Conservation (phyloP, 1,140 invertebrate species). For the Reticulitermes speratus region DNA sequence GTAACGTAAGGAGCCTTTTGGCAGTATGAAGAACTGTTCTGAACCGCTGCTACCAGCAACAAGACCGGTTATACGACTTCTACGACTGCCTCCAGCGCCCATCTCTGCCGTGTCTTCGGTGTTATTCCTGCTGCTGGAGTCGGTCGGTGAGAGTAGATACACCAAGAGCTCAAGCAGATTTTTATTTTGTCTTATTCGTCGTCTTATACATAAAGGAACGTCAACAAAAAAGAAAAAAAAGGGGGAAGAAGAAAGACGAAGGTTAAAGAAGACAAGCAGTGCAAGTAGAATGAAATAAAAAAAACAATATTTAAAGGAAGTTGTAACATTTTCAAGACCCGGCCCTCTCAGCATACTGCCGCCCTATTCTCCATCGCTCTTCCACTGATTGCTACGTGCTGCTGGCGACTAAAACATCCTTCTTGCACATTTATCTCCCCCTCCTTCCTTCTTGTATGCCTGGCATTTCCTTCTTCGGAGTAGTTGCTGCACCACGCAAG, state of each 20-base stretch:
- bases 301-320: slow-evolving; percentile 6
- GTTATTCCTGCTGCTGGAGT: neutral
- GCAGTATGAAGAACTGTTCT: no score
- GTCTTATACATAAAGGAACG: neutral
- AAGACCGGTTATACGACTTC: neutral
- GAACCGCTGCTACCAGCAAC: neutral
- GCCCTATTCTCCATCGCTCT: neutral
- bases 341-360: neutral
- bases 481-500: neutral
- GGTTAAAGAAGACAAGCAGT: neutral
- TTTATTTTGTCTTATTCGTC: neutral
- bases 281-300: slow-evolving; percentile 2
- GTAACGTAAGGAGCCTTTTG: no score
- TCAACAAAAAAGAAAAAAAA: neutral
- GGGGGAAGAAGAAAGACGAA: neutral
- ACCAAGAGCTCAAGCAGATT: no score
- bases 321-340: neutral
- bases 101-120: neutral
- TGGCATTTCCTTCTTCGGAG: slow-evolving; percentile 17
- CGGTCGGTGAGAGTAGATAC: neutral
- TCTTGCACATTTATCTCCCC: neutral
- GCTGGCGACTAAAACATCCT: neutral
- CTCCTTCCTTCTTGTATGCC: neutral
- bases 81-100: neutral
- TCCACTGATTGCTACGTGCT: no score